phyloP scores from a whole-genome alignment of 30 jellyfish, hydroid and myxozoan genomes.

The Aurelia sp. region DNA sequence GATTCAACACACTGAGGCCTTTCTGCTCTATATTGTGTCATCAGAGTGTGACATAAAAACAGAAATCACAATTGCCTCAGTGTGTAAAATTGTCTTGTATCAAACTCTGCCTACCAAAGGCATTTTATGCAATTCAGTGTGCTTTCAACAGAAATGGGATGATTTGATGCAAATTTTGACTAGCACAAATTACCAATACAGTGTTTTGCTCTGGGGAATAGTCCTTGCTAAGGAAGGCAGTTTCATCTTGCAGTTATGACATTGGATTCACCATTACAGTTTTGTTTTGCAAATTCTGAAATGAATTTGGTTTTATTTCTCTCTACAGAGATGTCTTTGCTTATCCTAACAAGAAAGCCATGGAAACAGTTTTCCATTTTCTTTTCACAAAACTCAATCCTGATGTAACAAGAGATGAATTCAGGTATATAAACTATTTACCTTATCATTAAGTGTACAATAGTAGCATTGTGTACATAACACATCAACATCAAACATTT shows the following conservation, averaged over 20 bases:
- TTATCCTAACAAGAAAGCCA: constrained; percentile 86
- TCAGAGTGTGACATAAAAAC: too few species aligned
- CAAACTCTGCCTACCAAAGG: neutral
- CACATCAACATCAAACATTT: too few species aligned
- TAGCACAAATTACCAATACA: too few species aligned
- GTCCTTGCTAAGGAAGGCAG: too few species aligned
- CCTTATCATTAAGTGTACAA: too few species aligned
- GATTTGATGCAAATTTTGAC: neutral
- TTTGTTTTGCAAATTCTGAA: neutral
- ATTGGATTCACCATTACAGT: neutral
- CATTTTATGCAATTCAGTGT: neutral
- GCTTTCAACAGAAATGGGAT: neutral
- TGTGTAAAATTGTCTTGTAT: neutral
- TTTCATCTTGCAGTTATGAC: neutral
- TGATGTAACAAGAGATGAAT: constrained; percentile 75
- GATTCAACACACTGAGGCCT: too few species aligned
- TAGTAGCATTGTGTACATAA: too few species aligned
- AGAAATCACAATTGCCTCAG: too few species aligned
- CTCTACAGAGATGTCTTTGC: constrained; percentile 80
- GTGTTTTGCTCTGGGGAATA: too few species aligned
- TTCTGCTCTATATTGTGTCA: too few species aligned
- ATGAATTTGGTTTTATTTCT: neutral
- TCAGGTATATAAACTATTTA: constrained; percentile 39
- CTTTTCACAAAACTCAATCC: constrained; percentile 76
- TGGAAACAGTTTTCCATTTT: constrained; percentile 85